phyloP scores from a whole-genome alignment of 2,888 invertebrate species.

The Eupeodes latifasciatus region DNA sequence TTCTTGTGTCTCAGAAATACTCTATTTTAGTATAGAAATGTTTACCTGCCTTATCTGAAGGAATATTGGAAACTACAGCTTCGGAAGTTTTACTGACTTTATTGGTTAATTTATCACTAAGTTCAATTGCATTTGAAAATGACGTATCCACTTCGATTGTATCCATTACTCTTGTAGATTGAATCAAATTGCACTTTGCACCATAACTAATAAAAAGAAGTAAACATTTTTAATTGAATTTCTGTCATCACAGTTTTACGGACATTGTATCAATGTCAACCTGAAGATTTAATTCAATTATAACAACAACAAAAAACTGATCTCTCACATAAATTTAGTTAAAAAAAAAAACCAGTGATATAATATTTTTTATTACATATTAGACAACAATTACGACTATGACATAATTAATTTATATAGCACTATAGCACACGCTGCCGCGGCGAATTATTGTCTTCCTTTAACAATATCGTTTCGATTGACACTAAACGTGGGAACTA shows the following conservation, averaged over 20 bases:
- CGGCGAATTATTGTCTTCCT: constrained; percentile 38
- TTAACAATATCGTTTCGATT: constrained; percentile 54
- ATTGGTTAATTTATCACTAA: background rate
- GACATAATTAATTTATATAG: background rate
- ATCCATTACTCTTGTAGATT: constrained; percentile 37
- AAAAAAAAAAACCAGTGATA: constrained; percentile 36
- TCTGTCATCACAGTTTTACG: background rate
- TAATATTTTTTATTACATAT: constrained; percentile 30
- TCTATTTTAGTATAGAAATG: background rate
- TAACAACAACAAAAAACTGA: constrained; percentile 8
- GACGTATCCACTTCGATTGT: constrained; percentile 48
- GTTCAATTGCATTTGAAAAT: constrained; percentile 23
- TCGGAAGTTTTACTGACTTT: background rate
- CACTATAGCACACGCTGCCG: constrained; percentile 4
- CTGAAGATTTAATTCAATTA: constrained; percentile 51
- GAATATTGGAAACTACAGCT: background rate
- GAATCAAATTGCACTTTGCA: background rate
- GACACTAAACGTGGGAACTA: constrained; percentile 63
- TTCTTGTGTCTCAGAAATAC: background rate
- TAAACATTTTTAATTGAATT: constrained; percentile 59
- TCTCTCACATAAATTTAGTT: constrained; percentile 18
- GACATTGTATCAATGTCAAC: constrained; percentile 11
- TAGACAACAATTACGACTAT: background rate
- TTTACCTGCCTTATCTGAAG: constrained; percentile 66
- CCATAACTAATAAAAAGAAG: background rate